Evolutionary conservation across 2,888 invertebrate species (phyloP).

Genomic region (Volucella inanis): DNA sequence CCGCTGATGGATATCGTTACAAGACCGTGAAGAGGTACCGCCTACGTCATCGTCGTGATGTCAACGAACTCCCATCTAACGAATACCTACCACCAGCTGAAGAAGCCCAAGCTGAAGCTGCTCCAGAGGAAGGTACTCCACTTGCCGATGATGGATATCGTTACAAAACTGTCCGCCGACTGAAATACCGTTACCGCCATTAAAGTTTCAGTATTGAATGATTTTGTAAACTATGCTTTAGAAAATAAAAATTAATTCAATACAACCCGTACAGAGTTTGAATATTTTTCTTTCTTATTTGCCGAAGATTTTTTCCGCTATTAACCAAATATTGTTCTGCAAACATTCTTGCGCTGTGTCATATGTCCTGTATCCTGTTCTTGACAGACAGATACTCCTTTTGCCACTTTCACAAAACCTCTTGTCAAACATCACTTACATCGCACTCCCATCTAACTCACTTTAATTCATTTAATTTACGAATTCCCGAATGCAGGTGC

Average conservation of each 20-base stretch:
- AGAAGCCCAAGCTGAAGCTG: constrained; percentile 63
- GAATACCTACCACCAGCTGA: constrained; percentile 59
- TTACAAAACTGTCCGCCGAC: constrained; percentile 73
- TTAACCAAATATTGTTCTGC: no score
- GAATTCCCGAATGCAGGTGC: constrained; percentile 80
- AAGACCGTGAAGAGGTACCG: constrained; percentile 79
- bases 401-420: not conserved
- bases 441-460: not conserved
- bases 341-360: no score
- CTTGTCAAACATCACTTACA: not conserved
- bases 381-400: no score
- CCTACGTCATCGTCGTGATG: constrained; percentile 78
- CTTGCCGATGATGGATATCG: constrained; percentile 75
- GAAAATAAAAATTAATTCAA: constrained; percentile 7
- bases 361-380: no score
- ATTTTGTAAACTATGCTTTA: constrained; percentile 11
- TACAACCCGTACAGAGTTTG: not conserved
- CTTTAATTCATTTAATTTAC: constrained; percentile 7
- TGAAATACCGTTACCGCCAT: constrained; percentile 72
- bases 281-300: not conserved
- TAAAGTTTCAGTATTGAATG: constrained; percentile 39
- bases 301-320: no score
- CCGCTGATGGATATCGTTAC: constrained; percentile 80
- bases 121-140: constrained; percentile 70
- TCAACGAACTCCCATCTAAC: constrained; percentile 59